Evolutionary conservation across 2,113 vertebrate species (phyloP), one percentile per base, ranked within the genome.

Genomic region (Eurypyga helias): DNA sequence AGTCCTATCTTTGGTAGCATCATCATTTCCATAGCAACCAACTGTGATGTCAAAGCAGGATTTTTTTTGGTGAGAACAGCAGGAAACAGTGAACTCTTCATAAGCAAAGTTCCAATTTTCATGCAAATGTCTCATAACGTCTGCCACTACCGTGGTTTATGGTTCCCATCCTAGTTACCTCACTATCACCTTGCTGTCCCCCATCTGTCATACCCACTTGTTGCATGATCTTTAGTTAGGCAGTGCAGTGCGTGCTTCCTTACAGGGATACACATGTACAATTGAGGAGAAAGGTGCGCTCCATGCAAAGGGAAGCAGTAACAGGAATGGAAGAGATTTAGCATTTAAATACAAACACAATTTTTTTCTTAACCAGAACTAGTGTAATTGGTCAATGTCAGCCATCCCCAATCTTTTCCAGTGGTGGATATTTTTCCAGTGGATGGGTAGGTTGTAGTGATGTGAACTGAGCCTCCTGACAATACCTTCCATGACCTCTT

Each of bases 11-110:
- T 92, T 91, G 80, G 86, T 87, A 96, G 86, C 94, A 96, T 95
- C 95, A 91, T 77, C 71, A 96, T 94, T 94, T 85, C 94, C 81
- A 64, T 95, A 70, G 97, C 87, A 92, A 96, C 89, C 11, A 52
- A 82, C 51, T 76, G 84, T 96, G 92, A 96, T 96, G 92, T 97
- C 92, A 96, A 92, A 96, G 90, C 48, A 81, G 83, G 69, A 60
- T 83, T 3, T 25, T 89, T 87, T 48, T 87, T 83, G 24, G 73
- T 76, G 91, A 92, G 46, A 93, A 83, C 45, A 91, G 80, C 86
- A 91, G 84, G 83, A 91, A 90, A 73, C 73, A 83, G 91, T 11
- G 54, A 93, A 79, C 81, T 84, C 66, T 95, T 89, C 87, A 61
- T 60, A 89, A 94, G 83, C 87, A 91, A 90, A 88, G 67, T 91